phyloP scores from a whole-genome alignment of 1,140 invertebrate species.

The Drosophila sturtevanti region DNA sequence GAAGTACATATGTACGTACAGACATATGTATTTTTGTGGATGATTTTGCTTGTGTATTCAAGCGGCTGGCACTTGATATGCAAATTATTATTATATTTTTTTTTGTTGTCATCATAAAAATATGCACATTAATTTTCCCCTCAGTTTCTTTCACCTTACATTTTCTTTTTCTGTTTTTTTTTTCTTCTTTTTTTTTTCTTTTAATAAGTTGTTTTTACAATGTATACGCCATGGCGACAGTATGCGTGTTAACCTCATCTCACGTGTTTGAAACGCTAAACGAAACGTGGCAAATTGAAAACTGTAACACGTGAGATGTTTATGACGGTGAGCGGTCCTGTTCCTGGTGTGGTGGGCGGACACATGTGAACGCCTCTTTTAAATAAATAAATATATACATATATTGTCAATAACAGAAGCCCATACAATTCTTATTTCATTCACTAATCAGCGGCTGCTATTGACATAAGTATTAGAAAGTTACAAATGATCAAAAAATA shows the following conservation, averaged over 20 bases:
- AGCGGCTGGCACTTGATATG: constrained; percentile 63
- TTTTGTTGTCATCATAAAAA: constrained; percentile 64
- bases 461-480: constrained; percentile 42
- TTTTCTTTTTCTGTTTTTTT: constrained; percentile 16
- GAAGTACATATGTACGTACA: constrained; percentile 21
- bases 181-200: not conserved
- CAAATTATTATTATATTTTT: constrained; percentile 48
- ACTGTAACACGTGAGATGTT: constrained; percentile 2
- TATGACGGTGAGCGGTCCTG: not conserved
- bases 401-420: constrained; percentile 1
- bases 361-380: constrained; percentile 7
- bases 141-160: constrained; percentile 22
- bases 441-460: constrained; percentile 37
- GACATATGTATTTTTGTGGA: constrained; percentile 29
- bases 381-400: constrained; percentile 10
- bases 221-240: constrained; percentile 19
- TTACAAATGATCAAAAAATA: constrained; percentile 24
- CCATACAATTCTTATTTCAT: constrained; percentile 22
- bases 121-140: constrained; percentile 74
- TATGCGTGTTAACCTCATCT: constrained; percentile 38
- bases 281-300: constrained; percentile 45
- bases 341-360: not conserved
- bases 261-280: constrained; percentile 52
- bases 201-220: not conserved
- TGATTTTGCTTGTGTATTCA: not conserved